Base-by-base conservation (phyloP, 1,140 invertebrate genomes). In the Notospermus geniculatus region DNA sequence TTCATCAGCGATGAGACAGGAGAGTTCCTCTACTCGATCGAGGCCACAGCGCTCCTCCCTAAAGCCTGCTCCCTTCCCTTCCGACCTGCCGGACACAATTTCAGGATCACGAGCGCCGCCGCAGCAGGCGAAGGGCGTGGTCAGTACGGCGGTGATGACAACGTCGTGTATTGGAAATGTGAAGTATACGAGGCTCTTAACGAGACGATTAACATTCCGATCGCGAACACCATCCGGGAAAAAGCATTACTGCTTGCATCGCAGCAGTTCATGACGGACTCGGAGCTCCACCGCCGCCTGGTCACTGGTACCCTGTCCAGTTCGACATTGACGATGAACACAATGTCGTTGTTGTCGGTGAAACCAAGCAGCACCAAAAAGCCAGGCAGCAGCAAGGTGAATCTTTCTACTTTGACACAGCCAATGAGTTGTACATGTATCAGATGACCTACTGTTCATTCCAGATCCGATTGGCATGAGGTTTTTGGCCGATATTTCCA, bases 21-120 rank as follows among this genome's bases (percentile, higher is more conserved):
- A 58, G 80, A 82, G 71, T 80, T 82, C 57, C 52, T 82, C 27
- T 80, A 81, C 64, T 73, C 70, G n/a, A 74, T 82, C 45, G 78
- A 80, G 62, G 79, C 74, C 27, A 73, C 60, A 28, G 70, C 78
- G 25, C 64, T 61, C 1, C 55, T 74, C 41, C 80, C 80, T 19
- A 64, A 76, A 19, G 72, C 77, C 0, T 68, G 68, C 45, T 53
- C 62, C 11, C 62, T 80, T 11, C 74, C 77, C 19, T 77, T 77
- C 62, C 52, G 68, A 11, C 73, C 71, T 22, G 67, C 67, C 11
- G 58, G 68, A 25, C 57, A 72, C 59, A 78, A 68, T 65, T 71
- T 73, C 9, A 55, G 76, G 13, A 78, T 79, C 55, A 75, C 67
- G 52, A 80, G 74, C 71, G 73, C 74, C 54, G 76, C 74, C 52